Evolutionary conservation across 2,113 vertebrate genomes (phyloP).

Genomic region (Brevimyrus niger): DNA sequence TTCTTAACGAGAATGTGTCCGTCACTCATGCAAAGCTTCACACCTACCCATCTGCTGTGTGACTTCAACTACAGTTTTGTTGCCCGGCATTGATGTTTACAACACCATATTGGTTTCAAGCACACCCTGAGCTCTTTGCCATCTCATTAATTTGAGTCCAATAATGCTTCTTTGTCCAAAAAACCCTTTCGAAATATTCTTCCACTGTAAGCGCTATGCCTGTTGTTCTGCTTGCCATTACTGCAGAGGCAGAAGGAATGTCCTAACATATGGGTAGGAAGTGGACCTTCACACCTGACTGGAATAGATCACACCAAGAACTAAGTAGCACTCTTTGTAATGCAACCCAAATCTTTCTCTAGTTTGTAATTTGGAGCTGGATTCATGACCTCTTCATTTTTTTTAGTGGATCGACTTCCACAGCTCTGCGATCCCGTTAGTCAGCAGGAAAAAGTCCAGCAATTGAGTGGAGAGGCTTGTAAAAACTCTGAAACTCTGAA

Average conservation of each 20-base stretch:
- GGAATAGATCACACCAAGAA: not conserved
- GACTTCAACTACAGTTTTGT: not conserved
- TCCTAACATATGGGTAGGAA: not conserved
- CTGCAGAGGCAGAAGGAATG: not conserved
- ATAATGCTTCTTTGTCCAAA: not conserved
- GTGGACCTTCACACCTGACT: not conserved
- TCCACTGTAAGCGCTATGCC: not conserved
- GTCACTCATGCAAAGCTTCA: not conserved
- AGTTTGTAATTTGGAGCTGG: constrained; percentile 1
- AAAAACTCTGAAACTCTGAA: constrained; percentile 23
- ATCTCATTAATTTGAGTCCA: not conserved
- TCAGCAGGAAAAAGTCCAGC: constrained; percentile 31
- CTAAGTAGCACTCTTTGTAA: not conserved
- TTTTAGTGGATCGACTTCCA: constrained; percentile 25
- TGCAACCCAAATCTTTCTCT: not conserved
- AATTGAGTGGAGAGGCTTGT: constrained; percentile 30
- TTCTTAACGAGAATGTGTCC: not conserved
- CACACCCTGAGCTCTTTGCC: not conserved
- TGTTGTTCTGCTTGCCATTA: not conserved
- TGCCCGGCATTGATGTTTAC: not conserved
- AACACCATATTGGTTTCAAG: constrained; percentile 18
- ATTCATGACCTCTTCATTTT: constrained; percentile 20
- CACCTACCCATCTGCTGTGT: not conserved
- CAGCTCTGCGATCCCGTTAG: constrained; percentile 11
- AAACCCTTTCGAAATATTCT: not conserved